Conservation (phyloP, 2,113 vertebrate genomes). For the Benitochromis conjunctus region DNA sequence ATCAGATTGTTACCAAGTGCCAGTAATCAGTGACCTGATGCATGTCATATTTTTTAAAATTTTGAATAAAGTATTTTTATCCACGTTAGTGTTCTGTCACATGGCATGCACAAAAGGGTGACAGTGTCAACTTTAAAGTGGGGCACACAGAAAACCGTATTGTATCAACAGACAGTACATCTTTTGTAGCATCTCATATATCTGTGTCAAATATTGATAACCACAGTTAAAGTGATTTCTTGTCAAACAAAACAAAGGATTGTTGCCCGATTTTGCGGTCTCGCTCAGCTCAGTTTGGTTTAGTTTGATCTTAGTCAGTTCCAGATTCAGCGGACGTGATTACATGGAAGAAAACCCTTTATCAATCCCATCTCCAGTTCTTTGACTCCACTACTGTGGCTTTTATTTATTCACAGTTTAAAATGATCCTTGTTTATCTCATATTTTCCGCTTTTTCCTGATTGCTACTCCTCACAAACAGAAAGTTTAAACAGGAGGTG, state of each 20-base stretch:
- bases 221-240: not conserved
- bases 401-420: not conserved
- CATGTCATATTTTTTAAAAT: not conserved
- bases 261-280: not conserved
- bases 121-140: not conserved
- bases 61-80: not conserved
- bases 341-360: accelerated
- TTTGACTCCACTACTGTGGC: not conserved
- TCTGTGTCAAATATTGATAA: not conserved
- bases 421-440: not conserved
- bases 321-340: not conserved
- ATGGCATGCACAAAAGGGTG: not conserved
- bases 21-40: not conserved
- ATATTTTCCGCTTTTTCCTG: not conserved
- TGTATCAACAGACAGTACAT: not conserved
- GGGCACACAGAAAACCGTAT: not conserved
- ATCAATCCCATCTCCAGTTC: not conserved
- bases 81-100: not conserved
- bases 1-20: not conserved
- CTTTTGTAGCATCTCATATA: not conserved
- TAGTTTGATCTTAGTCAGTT: not conserved
- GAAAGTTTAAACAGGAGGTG: not conserved
- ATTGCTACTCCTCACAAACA: not conserved
- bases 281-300: not conserved
- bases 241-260: not conserved